Evolutionary conservation across 2,888 invertebrate species (phyloP), one percentile per base, ranked within the genome.

Genomic region (Netelia fuscicornis): DNA sequence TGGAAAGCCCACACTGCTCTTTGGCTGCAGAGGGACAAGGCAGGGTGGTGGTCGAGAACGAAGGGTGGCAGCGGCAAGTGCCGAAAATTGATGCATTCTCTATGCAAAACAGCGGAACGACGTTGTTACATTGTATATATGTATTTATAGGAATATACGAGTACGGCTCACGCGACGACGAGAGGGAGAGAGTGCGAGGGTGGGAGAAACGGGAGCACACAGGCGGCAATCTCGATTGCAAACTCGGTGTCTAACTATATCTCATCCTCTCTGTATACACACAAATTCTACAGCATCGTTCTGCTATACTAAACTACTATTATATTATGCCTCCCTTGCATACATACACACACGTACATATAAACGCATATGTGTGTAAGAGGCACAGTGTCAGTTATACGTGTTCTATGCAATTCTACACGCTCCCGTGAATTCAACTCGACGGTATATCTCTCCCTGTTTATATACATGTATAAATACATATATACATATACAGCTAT

Each of bases 81-180:
- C 88, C 90, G 90, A 90, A 92, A 92, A 93, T 93, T 91, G 91
- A 93, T 92, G 92, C 89, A 90, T 92, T 92, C 90, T 89, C 90
- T 92, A 92, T 92, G 92, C 92, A 92, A 93, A 92, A 90, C 88
- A 91, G 92, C 89, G 88, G 89, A 90, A 91, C 89, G 89, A 89
- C 90, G 64, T 64, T 70, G 62, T 75, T 62, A 44, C 37, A 37
- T 62, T 74, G 30, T 17, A 56, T 58, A 20, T 37, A n/a, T 42
- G 20, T 56, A 23, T 42, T 17, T 17, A 42, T 44, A 58, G 17
- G n/a, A 54, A 23, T 17, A 64, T 30, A 68, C n/a, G 52, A 71
- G 71, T 71, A 56, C 65, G 71, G 56, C 75, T 76, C 65, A 62
- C 81, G 75, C 75, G 78, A 58, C 67, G 71, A 76, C 54, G 72